Evolutionary conservation across 2,797 vertebrate genomes (phyloP).

Genomic region (Carapus acus): DNA sequence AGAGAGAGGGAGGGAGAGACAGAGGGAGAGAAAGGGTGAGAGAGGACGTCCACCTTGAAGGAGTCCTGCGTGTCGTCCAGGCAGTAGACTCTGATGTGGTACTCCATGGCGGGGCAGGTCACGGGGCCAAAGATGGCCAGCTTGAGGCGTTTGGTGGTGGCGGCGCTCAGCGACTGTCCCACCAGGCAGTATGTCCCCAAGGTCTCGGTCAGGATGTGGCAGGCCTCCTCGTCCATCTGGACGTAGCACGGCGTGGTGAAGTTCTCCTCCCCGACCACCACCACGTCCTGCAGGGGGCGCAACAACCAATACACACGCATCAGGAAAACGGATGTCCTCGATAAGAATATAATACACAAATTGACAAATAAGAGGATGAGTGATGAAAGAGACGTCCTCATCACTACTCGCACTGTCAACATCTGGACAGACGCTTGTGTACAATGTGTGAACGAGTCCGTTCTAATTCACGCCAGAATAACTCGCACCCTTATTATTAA

Average conservation of each 20-base stretch:
- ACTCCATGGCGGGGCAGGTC: slow-evolving; percentile 87
- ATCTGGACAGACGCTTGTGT: too few species aligned
- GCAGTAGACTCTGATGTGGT: slow-evolving; percentile 93
- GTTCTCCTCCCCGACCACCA: slow-evolving; percentile 93
- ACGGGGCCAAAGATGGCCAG: slow-evolving; percentile 91
- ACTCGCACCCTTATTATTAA: too few species aligned
- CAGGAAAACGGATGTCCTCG: too few species aligned
- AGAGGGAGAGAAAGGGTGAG: too few species aligned
- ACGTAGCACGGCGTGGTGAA: slow-evolving; percentile 96
- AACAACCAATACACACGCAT: not conserved
- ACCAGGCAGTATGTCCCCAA: slow-evolving; percentile 89
- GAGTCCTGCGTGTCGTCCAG: slow-evolving; percentile 93
- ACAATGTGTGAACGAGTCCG: too few species aligned
- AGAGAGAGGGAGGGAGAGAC: not conserved
- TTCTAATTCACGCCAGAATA: too few species aligned
- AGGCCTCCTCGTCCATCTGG: slow-evolving; percentile 91
- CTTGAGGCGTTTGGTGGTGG: slow-evolving; percentile 89
- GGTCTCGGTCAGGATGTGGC: slow-evolving; percentile 94
- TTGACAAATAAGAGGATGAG: too few species aligned
- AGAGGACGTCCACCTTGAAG: slow-evolving; percentile 77
- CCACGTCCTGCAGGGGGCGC: slow-evolving; percentile 79
- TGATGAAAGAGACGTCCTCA: too few species aligned
- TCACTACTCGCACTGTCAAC: too few species aligned
- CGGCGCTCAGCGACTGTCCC: slow-evolving; percentile 85
- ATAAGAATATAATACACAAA: too few species aligned